Percentiles rank a stretch among this genome's conserved stretches.
These are phyloP conservation scores for Clarias fuscus DNA, from an alignment of 2,797 vertebrate species.

Conservation along the genomic window DNA sequence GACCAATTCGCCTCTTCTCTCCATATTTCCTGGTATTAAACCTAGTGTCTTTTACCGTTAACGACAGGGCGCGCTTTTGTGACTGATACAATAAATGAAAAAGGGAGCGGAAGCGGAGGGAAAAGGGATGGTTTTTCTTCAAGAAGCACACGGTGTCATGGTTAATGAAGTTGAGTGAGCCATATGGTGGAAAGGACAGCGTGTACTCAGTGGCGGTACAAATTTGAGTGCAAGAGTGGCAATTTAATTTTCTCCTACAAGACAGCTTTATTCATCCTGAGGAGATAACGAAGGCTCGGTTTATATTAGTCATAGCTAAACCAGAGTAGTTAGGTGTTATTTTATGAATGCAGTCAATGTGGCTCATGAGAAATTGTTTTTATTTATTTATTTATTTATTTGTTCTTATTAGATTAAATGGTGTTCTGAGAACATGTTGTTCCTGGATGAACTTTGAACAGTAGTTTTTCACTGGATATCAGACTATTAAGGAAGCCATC, in stretches of 20 bases:
- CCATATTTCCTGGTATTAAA: neutral
- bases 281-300: constrained; percentile 4
- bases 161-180: constrained; percentile 3
- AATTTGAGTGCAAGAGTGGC: constrained; percentile 20
- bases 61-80: neutral
- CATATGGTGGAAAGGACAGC: constrained; percentile 23
- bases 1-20: neutral
- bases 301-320: neutral
- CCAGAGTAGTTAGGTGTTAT: neutral
- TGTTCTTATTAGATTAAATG: neutral
- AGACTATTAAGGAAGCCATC: neutral
- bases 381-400: neutral
- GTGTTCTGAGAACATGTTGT: neutral
- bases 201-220: neutral
- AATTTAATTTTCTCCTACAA: constrained; percentile 8
- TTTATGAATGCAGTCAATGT: neutral
- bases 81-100: neutral
- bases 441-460: neutral
- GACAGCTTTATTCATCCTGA: neutral
- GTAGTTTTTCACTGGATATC: neutral
- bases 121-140: neutral
- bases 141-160: constrained; percentile 1
- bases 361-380: neutral
- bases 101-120: neutral
- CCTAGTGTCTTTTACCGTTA: neutral